Percentiles rank a stretch among this genome's conserved stretches.
Evolutionary conservation across 2,113 vertebrate species (phyloP).

Genomic region (Larimichthys polyactis): DNA sequence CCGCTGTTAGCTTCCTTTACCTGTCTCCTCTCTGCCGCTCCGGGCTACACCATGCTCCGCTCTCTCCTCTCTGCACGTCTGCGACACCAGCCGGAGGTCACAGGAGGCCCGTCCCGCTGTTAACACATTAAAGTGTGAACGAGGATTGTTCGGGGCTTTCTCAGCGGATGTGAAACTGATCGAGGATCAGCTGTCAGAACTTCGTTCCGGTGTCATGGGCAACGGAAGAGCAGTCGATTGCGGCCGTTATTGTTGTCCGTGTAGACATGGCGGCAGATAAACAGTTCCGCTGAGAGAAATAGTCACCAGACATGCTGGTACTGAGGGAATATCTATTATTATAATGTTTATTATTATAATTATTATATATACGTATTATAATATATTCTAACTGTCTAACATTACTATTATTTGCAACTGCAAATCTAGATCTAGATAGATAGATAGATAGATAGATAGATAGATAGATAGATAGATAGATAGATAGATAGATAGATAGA

Average conservation of each 20-base stretch:
- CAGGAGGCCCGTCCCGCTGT: constrained; percentile 1
- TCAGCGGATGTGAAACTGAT: constrained; percentile 37
- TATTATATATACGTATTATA: no score
- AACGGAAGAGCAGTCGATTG: constrained; percentile 72
- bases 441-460: no score
- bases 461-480: no score
- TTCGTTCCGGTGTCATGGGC: constrained; percentile 73
- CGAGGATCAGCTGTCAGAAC: constrained; percentile 75
- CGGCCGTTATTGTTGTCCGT: constrained; percentile 59
- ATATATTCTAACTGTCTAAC: no score
- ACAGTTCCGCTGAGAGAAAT: constrained; percentile 48
- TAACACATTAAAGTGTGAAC: neutral
- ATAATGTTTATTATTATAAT: no score
- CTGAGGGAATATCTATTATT: neutral
- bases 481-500: no score
- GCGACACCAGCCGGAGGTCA: constrained; percentile 18
- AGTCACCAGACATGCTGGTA: neutral
- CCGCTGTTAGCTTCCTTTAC: constrained; percentile 60
- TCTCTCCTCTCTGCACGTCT: constrained; percentile 38
- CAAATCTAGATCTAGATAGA: no score
- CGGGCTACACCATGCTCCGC: constrained; percentile 80
- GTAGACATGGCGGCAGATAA: constrained; percentile 24
- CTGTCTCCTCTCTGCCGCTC: constrained; percentile 74
- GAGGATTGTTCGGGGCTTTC: neutral
- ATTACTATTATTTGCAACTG: no score